phyloP scores from a whole-genome alignment of 2,888 invertebrate species.

The Helleia helle region DNA sequence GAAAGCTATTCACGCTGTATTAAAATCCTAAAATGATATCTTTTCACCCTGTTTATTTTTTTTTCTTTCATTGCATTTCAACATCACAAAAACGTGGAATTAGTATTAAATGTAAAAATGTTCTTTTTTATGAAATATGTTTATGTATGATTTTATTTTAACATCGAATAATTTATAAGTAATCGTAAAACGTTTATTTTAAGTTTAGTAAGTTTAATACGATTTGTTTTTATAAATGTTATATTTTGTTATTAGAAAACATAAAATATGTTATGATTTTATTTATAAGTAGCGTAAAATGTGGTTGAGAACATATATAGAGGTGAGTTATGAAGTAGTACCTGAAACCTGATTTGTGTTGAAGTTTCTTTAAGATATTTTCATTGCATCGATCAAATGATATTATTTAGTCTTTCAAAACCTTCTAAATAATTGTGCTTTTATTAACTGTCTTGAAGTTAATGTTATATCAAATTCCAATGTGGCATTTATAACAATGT shows the following conservation, averaged over 20 bases:
- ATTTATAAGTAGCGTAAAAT: constrained; percentile 6
- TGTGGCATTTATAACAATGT: too few relatives aligned
- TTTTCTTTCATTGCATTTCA: background rate
- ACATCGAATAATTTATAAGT: constrained; percentile 7
- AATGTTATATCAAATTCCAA: too few relatives aligned
- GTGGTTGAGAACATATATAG: background rate
- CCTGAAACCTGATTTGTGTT: constrained; percentile 25
- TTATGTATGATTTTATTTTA: background rate
- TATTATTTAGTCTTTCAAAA: background rate
- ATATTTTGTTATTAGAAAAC: constrained; percentile 17
- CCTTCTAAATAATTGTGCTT: too few relatives aligned
- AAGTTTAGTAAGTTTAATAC: background rate
- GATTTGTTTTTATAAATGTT: constrained; percentile 16
- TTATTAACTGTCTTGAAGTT: too few relatives aligned
- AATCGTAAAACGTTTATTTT: constrained; percentile 9
- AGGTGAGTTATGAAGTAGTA: constrained; percentile 27
- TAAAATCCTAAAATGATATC: background rate
- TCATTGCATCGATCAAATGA: background rate
- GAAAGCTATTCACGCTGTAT: background rate
- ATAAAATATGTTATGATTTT: constrained; percentile 11
- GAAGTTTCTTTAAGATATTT: constrained; percentile 10
- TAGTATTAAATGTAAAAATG: background rate
- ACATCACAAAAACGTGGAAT: too few relatives aligned
- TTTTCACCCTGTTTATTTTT: too few relatives aligned
- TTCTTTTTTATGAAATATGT: too few relatives aligned